phyloP scores from a whole-genome alignment of 2,797 vertebrate genomes.

The Alca torda region DNA sequence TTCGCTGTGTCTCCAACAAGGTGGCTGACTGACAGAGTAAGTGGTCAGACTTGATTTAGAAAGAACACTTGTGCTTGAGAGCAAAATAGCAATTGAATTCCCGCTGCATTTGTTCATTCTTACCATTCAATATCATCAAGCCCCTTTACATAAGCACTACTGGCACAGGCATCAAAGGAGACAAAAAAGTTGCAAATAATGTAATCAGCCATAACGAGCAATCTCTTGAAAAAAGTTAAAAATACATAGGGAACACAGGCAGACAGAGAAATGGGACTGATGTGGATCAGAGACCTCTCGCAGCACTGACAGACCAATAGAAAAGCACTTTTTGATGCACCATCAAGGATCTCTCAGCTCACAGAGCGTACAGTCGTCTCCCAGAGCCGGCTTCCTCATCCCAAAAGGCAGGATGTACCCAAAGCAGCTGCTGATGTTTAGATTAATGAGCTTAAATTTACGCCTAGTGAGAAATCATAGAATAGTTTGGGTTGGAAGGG shows the following conservation, averaged over 20 bases:
- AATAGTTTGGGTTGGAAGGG: no score
- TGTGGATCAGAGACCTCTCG: accelerated
- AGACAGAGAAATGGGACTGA: not conserved
- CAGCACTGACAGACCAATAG: not conserved
- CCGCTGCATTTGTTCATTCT: conserved; percentile 55
- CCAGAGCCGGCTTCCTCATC: not conserved
- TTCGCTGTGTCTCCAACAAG: not conserved
- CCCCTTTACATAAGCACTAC: conserved; percentile 41
- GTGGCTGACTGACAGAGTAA: conserved; percentile 39
- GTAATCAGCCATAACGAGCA: conserved; percentile 50
- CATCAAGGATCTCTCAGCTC: not conserved
- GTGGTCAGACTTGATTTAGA: conserved; percentile 59
- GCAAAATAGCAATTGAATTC: conserved; percentile 59
- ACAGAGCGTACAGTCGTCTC: not conserved
- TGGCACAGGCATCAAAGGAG: conserved; percentile 46
- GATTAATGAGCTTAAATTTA: conserved; percentile 27
- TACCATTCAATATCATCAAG: conserved; percentile 50
- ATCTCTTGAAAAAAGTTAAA: conserved; percentile 39
- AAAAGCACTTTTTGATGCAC: not conserved
- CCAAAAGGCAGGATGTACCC: not conserved
- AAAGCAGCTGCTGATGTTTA: conserved; percentile 1
- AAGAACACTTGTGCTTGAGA: conserved; percentile 56
- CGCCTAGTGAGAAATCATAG: not conserved
- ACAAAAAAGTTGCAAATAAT: conserved; percentile 23
- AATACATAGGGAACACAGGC: not conserved